Evolutionary conservation across 2,113 vertebrate species (phyloP).

Genomic region (Antigone vipio): DNA sequence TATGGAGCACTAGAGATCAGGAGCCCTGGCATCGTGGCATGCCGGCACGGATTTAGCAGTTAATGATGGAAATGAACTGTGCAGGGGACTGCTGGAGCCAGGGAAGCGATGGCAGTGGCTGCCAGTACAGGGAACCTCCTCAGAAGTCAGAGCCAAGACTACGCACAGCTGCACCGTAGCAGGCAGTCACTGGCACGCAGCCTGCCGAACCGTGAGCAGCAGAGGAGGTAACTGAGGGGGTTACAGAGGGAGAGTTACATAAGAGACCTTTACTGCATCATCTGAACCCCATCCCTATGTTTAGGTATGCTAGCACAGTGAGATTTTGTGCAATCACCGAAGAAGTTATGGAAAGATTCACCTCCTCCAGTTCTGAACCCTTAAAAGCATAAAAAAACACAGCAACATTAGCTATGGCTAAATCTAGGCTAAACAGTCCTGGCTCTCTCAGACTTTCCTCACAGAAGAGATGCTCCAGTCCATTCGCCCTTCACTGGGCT

Average conservation of each 20-base stretch:
- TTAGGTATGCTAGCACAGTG: not conserved
- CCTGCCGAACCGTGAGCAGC: not conserved
- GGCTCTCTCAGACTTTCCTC: not conserved
- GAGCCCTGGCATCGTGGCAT: not conserved
- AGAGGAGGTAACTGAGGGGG: not conserved
- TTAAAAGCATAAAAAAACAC: not conserved
- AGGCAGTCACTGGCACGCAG: not conserved
- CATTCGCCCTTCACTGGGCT: not conserved
- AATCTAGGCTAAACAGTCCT: not conserved
- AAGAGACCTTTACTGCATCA: not conserved
- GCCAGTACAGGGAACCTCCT: not conserved
- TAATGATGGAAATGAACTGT: not conserved
- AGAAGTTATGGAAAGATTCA: not conserved
- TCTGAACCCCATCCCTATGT: not conserved
- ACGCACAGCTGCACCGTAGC: not conserved
- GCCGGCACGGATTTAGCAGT: not conserved
- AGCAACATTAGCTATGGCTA: not conserved
- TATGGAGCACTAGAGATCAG: not conserved
- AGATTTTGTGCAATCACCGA: not conserved
- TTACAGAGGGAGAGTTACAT: not conserved
- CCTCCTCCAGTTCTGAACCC: not conserved
- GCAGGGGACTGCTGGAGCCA: not conserved
- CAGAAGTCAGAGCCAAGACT: not conserved
- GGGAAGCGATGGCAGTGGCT: not conserved
- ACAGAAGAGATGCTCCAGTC: not conserved